Base-by-base conservation (phyloP, 2,113 vertebrate genomes). In the Cromileptes altivelis region DNA sequence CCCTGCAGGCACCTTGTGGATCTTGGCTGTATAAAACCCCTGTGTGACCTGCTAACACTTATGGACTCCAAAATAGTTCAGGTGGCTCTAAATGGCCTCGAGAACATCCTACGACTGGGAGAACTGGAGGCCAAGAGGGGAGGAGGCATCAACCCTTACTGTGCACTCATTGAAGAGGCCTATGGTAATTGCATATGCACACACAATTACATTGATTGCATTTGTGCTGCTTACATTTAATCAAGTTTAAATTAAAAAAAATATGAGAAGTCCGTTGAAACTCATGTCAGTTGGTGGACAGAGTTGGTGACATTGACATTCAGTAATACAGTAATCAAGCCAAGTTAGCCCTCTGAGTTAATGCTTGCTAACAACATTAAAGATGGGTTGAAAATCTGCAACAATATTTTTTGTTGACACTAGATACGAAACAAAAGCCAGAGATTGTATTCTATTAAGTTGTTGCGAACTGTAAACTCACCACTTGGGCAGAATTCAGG, bases 1-100 rank as follows among this genome's bases (percentile, higher is more conserved):
- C 73, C 89, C 94, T 91, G 47, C 94, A 99, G 98, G 89, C 97
- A 98, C 91, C 94, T 99, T 12, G 98, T 99, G 91, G 98, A 98
- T 68, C 94, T 98, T 58, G 97, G 98, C 68, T 99, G 98, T 88
- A 98, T 99, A 93, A 98, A 99, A 93, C 98, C 98, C 3, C 96
- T 99, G 60, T 99, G 98, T 55, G 98, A 99, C 92, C 96, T 99
- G 58, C 98, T 99, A 77, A 99, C 98, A 3, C 96, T 99, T 67
- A 99, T 99, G 98, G 98, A 99, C 91, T 97, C 98, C 73, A 99
- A 99, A 95, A 99, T 99, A 55, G 98, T 99, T 84, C 98, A 99
- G 81, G 98, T 99, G 90, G 97, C 98, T 17, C 94, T 99, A 72
- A 99, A 97, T 63, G 98, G 98, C 61, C 94, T 99, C 63, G 98